Evolutionary conservation across 2,113 vertebrate species (phyloP), one percentile per base, ranked within the genome.

Genomic region (Upupa epops): DNA sequence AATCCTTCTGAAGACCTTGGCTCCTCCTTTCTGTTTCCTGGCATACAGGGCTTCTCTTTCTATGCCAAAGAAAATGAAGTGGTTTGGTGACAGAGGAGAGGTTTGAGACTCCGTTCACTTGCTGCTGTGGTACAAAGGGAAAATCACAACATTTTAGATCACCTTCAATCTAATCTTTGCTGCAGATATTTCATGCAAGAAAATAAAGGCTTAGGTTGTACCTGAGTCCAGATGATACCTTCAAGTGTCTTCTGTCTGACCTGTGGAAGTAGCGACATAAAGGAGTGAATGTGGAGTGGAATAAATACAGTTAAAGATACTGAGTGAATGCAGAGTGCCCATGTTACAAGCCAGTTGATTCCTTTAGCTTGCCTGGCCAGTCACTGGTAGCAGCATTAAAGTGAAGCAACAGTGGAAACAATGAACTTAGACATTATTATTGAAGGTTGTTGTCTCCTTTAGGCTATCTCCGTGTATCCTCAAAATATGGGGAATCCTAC

Each of bases 201-300:
- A 94, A 82, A 70, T 9, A 63, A 0, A 85, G 20, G 8, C 13
- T n/a, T 72, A 64, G 22, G 5, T 28, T 60, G 63, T 29, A 32
- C 20, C 13, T 56, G 6, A 63, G 20, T 19, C 25, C 42, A 32
- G 31, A 37, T 61, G 8, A 9, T 77, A 13, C 13, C 36, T 87
- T 84, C 13, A 73, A 37, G 68, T 49, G 61, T 22, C 10, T 68
- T 88, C 37, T 70, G 40, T 25, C 25, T 55, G 34, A 24, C 14
- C 46, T n/a, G 17, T 46, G 25, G 17, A 73, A 87, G 31, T 17
- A 76, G 11, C 3, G 5, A n/a, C 0, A 0, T 24, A n/a, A 59
- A 84, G 34, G 19, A 68, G 11, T n/a, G 40, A 89, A 85, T 5
- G 12, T 1, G 2, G 25, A 81, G 69, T 71, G 29, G 64, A 78